These are phyloP conservation scores for Athalia rosae DNA, from an alignment of 2,888 invertebrate genomes.

Conservation along the genomic window DNA sequence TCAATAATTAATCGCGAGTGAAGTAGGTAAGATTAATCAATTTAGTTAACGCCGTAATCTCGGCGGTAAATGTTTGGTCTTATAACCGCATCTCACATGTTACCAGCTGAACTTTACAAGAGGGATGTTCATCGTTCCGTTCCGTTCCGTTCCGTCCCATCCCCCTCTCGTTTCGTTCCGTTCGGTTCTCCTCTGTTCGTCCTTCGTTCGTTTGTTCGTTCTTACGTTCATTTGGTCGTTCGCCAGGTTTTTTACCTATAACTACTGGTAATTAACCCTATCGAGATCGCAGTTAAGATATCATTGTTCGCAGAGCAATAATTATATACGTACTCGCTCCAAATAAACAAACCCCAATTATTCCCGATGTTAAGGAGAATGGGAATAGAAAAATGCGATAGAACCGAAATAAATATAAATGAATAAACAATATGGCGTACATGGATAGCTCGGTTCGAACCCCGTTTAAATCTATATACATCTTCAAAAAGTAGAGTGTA, in stretches of 20 bases:
- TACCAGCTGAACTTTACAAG: too few relatives aligned
- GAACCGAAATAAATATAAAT: too few relatives aligned
- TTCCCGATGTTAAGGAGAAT: not conserved
- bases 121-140: too few relatives aligned
- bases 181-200: too few relatives aligned
- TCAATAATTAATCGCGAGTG: slow-evolving; percentile 68
- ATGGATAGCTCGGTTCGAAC: too few relatives aligned
- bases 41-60: slow-evolving; percentile 56
- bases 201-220: not conserved
- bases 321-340: slow-evolving; percentile 10
- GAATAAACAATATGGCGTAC: too few relatives aligned
- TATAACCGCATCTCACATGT: slow-evolving; percentile 1
- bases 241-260: slow-evolving; percentile 20
- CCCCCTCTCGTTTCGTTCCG: too few relatives aligned
- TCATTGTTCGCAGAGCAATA: slow-evolving; percentile 55
- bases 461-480: too few relatives aligned
- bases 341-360: slow-evolving; percentile 22
- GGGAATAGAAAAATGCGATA: not conserved
- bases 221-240: not conserved
- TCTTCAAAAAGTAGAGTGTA: too few relatives aligned
- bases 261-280: slow-evolving; percentile 69
- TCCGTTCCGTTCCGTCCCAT: too few relatives aligned
- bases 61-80: slow-evolving; percentile 18
- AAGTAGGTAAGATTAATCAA: slow-evolving; percentile 66
- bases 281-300: slow-evolving; percentile 67